A percentile compares a stretch with the other conserved stretches of the same genome.
phyloP scores from a whole-genome alignment of 2,888 invertebrate species.

The Rapana venosa region DNA sequence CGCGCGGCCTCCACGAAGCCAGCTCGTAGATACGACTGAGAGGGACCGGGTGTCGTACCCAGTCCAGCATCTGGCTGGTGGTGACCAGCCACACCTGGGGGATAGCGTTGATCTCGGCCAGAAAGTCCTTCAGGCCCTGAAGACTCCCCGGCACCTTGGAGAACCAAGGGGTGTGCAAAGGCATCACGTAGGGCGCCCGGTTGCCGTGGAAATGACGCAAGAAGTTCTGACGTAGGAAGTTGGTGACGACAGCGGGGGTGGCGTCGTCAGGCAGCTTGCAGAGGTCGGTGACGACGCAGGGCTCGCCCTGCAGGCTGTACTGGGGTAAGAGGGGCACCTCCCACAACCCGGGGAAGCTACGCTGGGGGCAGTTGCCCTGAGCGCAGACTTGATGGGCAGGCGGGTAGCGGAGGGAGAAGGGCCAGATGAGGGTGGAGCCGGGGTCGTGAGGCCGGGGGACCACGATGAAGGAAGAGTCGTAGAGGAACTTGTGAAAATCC shows the following conservation, averaged over 20 bases:
- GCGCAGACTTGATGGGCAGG: conserved; percentile 40
- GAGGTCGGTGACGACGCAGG: conserved; percentile 57
- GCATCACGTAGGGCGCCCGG: conserved; percentile 87
- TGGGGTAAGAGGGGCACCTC: conserved; percentile 81
- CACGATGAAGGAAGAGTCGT: conserved; percentile 92
- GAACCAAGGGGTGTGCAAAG: conserved; percentile 90
- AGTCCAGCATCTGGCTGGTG: conserved; percentile 47
- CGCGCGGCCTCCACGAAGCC: not conserved
- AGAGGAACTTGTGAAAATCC: conserved; percentile 94
- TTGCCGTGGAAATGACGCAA: conserved; percentile 83
- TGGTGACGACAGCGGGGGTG: conserved; percentile 13
- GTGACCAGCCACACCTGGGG: conserved; percentile 51
- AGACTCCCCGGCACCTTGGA: conserved; percentile 82
- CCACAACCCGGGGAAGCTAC: conserved; percentile 81
- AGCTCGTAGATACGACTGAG: conserved; percentile 17
- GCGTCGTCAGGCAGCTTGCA: conserved; percentile 45
- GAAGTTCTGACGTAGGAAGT: conserved; percentile 86
- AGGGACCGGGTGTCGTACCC: conserved; percentile 50
- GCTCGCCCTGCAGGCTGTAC: conserved; percentile 47
- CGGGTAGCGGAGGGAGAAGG: conserved; percentile 89
- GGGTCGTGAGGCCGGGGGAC: conserved; percentile 88
- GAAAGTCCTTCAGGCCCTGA: conserved; percentile 48
- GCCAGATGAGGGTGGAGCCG: conserved; percentile 94
- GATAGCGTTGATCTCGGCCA: conserved; percentile 40
- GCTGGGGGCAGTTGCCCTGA: conserved; percentile 45